Percentiles rank a stretch among this genome's conserved stretches.
Evolutionary conservation across 2,888 invertebrate species (phyloP).

Genomic region (Lycaena phlaeas): DNA sequence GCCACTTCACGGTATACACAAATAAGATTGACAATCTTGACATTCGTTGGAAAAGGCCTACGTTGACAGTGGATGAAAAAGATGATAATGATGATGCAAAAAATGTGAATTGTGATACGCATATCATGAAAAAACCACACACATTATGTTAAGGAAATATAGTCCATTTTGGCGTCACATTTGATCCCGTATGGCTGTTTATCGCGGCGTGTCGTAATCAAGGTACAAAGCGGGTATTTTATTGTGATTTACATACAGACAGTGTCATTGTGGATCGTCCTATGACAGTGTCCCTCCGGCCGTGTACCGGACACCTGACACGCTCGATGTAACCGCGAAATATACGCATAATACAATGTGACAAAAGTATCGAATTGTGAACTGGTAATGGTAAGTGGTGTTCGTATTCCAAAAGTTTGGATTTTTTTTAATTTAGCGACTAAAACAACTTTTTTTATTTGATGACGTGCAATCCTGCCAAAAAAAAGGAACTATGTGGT

Average conservation of each 20-base stretch:
- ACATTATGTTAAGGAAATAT: background rate
- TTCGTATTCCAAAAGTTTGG: no score
- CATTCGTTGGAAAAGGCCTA: no score
- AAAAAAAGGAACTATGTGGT: no score
- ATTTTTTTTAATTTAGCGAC: no score
- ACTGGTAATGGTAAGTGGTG: background rate
- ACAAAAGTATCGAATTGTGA: constrained; percentile 3
- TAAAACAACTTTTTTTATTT: no score
- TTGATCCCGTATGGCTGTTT: constrained; percentile 47
- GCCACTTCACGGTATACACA: no score
- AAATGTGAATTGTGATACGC: no score
- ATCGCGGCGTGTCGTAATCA: constrained; percentile 65
- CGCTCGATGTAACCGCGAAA: background rate
- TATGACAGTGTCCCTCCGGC: constrained; percentile 61
- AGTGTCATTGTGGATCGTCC: constrained; percentile 54
- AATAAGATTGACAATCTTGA: no score
- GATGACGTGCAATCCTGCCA: no score
- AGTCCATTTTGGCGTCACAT: constrained; percentile 10
- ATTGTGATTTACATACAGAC: constrained; percentile 68
- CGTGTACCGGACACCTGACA: constrained; percentile 26
- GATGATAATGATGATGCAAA: no score
- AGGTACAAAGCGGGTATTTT: constrained; percentile 63
- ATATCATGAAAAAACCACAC: no score
- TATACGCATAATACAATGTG: constrained; percentile 7
- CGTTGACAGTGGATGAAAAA: no score